Evolutionary conservation across 1,140 invertebrate species (phyloP), one percentile per base, ranked within the genome.

Genomic region (Hycleus cichorii): DNA sequence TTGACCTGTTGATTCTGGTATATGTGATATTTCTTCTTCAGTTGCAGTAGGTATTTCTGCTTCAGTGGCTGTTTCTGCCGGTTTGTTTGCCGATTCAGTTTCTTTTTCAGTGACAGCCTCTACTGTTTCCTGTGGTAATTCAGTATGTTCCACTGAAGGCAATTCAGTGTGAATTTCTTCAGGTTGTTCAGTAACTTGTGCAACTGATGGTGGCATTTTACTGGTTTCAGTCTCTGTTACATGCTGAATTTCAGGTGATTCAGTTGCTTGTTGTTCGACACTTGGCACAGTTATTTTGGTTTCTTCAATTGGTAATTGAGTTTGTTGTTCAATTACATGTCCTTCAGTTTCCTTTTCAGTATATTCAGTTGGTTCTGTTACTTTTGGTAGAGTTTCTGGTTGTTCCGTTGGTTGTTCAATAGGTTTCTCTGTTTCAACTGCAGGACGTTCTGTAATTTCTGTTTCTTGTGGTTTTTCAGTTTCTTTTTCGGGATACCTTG

Each of bases 251-350:
- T 49, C 40, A 32, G 48, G 49, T 18, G 10, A 42, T 51, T 51
- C 32, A 25, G 39, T 50, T 40, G 26, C 49, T 27, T 47, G n/a
- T 12, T 51, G 11, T 24, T 12, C 3, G 38, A 50, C 48, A 44
- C 10, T 38, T 39, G 42, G 10, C 12, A 2, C 40, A 49, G 54
- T 18, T 43, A 59, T 42, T 43, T 38, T 50, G 39, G 54, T 50
- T 49, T 65, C 67, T 59, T 72, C 64, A 52, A 46, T 50, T 47
- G 56, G 40, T 53, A 58, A 26, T 63, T 64, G 42, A 62, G 48
- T 32, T 32, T 32, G 27, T 52, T 57, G 40, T 44, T 60, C 51
- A 39, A 59, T 58, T 18, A 43, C 49, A 3, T 32, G 32, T 1
- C 43, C 18, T 57, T 63, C 47, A 12, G 42, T 46, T 56, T 39